Percentiles rank a stretch among this genome's conserved stretches.
Conservation (phyloP, 2,888 invertebrate species). For the Argyresthia goedartella region DNA sequence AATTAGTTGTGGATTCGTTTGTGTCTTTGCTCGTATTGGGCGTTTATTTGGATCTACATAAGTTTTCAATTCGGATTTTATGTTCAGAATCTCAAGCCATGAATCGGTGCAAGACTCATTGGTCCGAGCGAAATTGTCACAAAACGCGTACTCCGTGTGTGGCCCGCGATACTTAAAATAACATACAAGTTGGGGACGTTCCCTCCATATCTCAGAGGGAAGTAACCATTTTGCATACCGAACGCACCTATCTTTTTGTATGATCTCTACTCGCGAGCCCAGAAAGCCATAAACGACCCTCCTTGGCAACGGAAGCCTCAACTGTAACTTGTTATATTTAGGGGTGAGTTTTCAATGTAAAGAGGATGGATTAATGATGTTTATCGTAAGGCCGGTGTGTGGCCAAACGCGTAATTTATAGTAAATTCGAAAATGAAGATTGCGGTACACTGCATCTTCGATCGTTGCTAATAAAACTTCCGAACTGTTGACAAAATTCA, state of each 20-base stretch:
- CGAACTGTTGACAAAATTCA: neutral
- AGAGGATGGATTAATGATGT: no score
- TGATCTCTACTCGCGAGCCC: slow-evolving; percentile 58
- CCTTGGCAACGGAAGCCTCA: no score
- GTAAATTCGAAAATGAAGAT: slow-evolving; percentile 47
- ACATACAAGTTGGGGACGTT: slow-evolving; percentile 51
- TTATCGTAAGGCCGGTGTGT: no score
- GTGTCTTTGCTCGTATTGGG: no score
- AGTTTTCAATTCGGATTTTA: no score
- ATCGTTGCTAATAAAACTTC: neutral
- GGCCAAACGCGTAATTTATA: slow-evolving; percentile 48
- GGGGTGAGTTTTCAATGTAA: no score
- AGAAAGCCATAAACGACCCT: neutral
- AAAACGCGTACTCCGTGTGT: slow-evolving; percentile 41
- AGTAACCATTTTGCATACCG: slow-evolving; percentile 60
- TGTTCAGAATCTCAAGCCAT: no score
- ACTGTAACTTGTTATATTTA: no score
- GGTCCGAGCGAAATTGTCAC: no score
- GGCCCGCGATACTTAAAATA: slow-evolving; percentile 54
- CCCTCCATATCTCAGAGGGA: slow-evolving; percentile 53
- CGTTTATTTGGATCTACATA: no score
- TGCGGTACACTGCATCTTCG: slow-evolving; percentile 11
- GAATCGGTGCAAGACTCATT: no score
- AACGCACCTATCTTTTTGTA: slow-evolving; percentile 57
- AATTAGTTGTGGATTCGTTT: no score